Conservation (phyloP, 2,888 invertebrate genomes). For the Pollenia griseotomentosa region DNA sequence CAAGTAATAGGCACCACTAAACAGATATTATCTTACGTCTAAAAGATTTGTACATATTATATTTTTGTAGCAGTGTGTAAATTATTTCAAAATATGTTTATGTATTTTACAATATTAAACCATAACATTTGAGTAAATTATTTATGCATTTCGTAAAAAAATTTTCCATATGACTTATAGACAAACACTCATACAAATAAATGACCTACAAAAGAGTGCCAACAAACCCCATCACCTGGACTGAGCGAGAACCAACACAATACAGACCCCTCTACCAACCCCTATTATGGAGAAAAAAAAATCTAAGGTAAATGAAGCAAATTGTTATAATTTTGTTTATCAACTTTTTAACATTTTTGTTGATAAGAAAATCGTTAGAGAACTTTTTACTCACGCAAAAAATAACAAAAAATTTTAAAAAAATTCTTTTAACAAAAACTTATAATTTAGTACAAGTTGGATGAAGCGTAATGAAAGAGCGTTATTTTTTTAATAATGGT, state of each 20-base stretch:
- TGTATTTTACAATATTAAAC: not conserved
- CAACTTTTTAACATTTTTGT: constrained; percentile 53
- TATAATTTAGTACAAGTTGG: constrained; percentile 50
- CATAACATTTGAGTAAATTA: constrained; percentile 27
- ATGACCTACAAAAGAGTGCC: not conserved
- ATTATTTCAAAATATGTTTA: not conserved
- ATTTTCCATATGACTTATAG: constrained; percentile 22
- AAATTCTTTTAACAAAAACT: constrained; percentile 42
- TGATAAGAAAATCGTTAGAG: constrained; percentile 64
- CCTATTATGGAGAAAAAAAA: not conserved
- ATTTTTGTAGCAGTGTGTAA: not conserved
- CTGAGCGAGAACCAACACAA: not conserved
- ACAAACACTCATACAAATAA: not conserved
- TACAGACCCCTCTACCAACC: not conserved
- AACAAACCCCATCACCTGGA: constrained; percentile 13
- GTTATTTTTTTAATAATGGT: not conserved
- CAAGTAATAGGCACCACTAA: too few species aligned
- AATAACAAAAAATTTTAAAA: constrained; percentile 12
- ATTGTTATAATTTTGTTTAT: constrained; percentile 65
- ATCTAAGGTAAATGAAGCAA: constrained; percentile 38
- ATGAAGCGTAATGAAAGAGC: constrained; percentile 20
- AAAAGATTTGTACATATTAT: not conserved
- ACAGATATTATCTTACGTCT: too few species aligned
- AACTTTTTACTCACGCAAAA: constrained; percentile 62
- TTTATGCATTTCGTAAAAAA: not conserved